Conservation (phyloP, 2,888 invertebrate species). For the Nudaria mundana region DNA sequence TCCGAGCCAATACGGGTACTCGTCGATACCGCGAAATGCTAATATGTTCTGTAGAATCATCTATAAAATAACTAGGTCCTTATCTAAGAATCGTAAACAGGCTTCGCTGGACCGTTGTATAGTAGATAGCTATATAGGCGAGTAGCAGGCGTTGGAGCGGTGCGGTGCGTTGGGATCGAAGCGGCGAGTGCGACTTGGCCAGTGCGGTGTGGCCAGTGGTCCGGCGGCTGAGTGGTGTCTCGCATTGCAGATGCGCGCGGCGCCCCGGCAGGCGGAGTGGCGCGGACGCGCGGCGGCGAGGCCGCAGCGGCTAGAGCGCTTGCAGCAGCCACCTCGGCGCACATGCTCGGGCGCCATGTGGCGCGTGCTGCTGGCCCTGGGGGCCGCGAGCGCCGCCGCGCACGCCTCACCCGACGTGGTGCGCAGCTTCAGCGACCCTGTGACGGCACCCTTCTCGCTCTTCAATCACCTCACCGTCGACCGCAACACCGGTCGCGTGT, state of each 20-base stretch:
- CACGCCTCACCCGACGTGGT: slow-evolving; percentile 84
- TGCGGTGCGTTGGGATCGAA: slow-evolving; percentile 75
- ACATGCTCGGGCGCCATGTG: slow-evolving; percentile 78
- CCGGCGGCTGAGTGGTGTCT: slow-evolving; percentile 76
- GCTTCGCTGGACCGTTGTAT: slow-evolving; percentile 44
- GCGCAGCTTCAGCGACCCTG: slow-evolving; percentile 84
- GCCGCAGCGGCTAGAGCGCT: slow-evolving; percentile 71
- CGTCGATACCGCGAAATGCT: slow-evolving; percentile 49
- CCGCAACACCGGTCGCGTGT: slow-evolving; percentile 92
- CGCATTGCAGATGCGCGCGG: slow-evolving; percentile 76
- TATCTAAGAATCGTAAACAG: slow-evolving; percentile 42
- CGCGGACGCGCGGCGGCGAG: slow-evolving; percentile 60
- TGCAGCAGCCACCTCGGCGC: too few species aligned
- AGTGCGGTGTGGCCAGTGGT: too few species aligned
- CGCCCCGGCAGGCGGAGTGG: slow-evolving; percentile 58
- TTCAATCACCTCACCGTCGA: slow-evolving; percentile 96
- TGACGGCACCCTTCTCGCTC: slow-evolving; percentile 83
- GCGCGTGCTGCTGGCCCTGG: slow-evolving; percentile 81
- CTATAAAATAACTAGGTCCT: slow-evolving; percentile 47
- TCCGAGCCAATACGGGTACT: slow-evolving; percentile 64
- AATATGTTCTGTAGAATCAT: slow-evolving; percentile 28
- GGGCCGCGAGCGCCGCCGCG: slow-evolving; percentile 78
- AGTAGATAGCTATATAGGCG: slow-evolving; percentile 43
- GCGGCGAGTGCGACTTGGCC: slow-evolving; percentile 57
- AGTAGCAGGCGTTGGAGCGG: slow-evolving; percentile 60